Base-by-base conservation (phyloP, 2,888 invertebrate species). In the Opisthograptis luteolata region DNA sequence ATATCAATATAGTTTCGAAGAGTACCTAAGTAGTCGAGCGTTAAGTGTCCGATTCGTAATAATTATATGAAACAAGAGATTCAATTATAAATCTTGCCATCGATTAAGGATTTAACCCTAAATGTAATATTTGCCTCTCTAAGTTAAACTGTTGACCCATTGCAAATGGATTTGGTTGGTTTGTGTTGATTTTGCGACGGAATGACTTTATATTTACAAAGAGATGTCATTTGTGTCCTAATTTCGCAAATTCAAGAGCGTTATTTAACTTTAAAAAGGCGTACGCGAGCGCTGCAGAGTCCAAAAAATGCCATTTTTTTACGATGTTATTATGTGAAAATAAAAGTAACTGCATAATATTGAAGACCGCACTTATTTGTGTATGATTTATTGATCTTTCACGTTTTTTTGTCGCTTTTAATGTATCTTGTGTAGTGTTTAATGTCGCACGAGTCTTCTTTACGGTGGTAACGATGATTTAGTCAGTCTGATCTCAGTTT, bases 401-500 rank as follows among this genome's bases (percentile, higher is more conserved):
- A 62, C 61, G 57, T 58, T 58, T 60, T 59, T 63, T 63, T 52
- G 54, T 57, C 31, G 51, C 55, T 58, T 59, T 40, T 24, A 41
- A 32, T 37, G 36, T 49, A 45, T 41, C 34, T 45, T 35, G 44
- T 43, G 49, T 51, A 43, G 39, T 45, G 15, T 31, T 39, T 31
- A 47, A 34, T 41, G 40, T 58, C 51, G 66, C 72, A 70, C 72
- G 40, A 44, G 62, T 63, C 55, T 68, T 60, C 51, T 58, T 52
- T 49, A 36, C 53, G 74, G 84, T 86, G 87, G 88, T 84, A 85
- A 83, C 73, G 61, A 60, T 65, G 69, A 45, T 56, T 42, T 73
- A 79, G 79, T 79, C 74, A 66, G 60, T 66, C 65, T 80, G 81
- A 81, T 81, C 81, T 81, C 81, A 79, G 43, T 32, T 14, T 17